Base-by-base conservation (phyloP, 2,113 vertebrate species). In the Engystomops pustulosus region DNA sequence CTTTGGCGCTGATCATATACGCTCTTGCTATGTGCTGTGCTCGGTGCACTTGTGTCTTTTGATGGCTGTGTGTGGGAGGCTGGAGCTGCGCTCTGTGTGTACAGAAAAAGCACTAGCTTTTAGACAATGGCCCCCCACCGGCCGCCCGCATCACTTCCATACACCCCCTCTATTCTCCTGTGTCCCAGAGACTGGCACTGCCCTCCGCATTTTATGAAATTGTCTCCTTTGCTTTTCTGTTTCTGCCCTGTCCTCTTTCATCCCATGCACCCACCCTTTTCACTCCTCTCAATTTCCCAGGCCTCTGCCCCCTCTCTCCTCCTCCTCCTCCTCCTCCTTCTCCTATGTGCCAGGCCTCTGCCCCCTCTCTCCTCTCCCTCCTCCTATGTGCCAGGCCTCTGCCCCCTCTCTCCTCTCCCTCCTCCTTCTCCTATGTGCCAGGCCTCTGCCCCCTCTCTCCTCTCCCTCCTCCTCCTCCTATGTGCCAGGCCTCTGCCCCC, bases 121-220 rank as follows among this genome's bases (percentile, higher is more conserved):
- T n/a, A n/a, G 41, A 83, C 81, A 83, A 83, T 49, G 76, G 70
- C 58, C 81, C 81, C 81, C 81, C 60, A 71, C 81, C 23, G 71
- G 71, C 81, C 55, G 69, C 81, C 55, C 41, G 32, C 81, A 58
- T 83, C 71, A 76, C 81, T 75, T n/a, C 70, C 27, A 5, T 49
- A 76, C 81, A 27, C 81, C 81, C 71, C 55, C 81, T 65, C 81
- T n/a, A 32, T 25, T 49, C 51, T 23, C 62, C 27, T 17, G 12
- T 65, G 27, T 17, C 60, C 58, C 12, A 62, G 23, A 25, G 55
- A 12, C 4, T 27, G 25, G 14, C 53, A 20, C 38, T n/a, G 34
- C 18, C 49, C 32, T 17, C 47, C 58, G n/a, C 47, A n/a, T 17
- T 20, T 60, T 51, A 41, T 27, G 27, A 30, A 62, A 11, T 12